These are phyloP conservation scores for Pyralis farinalis DNA, from an alignment of 2,888 invertebrate genomes.

Conservation along the genomic window DNA sequence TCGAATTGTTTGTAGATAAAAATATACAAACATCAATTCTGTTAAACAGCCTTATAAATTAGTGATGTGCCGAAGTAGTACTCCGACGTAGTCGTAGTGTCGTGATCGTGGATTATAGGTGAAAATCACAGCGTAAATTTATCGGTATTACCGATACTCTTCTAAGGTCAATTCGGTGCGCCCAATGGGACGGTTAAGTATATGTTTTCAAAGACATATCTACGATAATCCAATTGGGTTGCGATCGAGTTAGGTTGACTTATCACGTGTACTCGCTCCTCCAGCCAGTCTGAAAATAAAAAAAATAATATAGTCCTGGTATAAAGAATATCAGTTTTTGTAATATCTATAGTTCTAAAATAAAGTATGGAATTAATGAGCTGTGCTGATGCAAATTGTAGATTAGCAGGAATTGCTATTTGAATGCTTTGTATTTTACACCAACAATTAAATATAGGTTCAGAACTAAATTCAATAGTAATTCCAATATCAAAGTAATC, in stretches of 20 bases:
- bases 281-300: conserved; percentile 91
- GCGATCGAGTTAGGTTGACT: conserved; percentile 61
- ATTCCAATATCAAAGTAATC: too few relatives aligned
- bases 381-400: too few relatives aligned
- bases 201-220: conserved; percentile 34
- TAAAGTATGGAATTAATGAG: too few relatives aligned
- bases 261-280: conserved; percentile 97
- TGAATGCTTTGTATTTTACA: too few relatives aligned
- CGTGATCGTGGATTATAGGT: conserved; percentile 28
- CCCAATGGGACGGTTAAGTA: conserved; percentile 30
- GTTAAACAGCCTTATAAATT: conserved; percentile 70
- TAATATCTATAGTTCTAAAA: too few relatives aligned
- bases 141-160: conserved; percentile 37
- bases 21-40: conserved; percentile 71
- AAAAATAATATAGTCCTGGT: too few relatives aligned
- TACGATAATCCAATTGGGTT: conserved; percentile 40
- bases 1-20: conserved; percentile 34
- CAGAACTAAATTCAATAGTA: too few relatives aligned
- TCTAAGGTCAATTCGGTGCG: conserved; percentile 32
- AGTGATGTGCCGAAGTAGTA: conserved; percentile 38
- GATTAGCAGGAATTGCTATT: too few relatives aligned
- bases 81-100: conserved; percentile 18
- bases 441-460: too few relatives aligned
- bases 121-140: conserved; percentile 60
- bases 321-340: too few relatives aligned